Percentiles rank a stretch among this genome's conserved stretches.
Conservation (phyloP, 2,888 invertebrate genomes). For the Choristoneura rosaceana region DNA sequence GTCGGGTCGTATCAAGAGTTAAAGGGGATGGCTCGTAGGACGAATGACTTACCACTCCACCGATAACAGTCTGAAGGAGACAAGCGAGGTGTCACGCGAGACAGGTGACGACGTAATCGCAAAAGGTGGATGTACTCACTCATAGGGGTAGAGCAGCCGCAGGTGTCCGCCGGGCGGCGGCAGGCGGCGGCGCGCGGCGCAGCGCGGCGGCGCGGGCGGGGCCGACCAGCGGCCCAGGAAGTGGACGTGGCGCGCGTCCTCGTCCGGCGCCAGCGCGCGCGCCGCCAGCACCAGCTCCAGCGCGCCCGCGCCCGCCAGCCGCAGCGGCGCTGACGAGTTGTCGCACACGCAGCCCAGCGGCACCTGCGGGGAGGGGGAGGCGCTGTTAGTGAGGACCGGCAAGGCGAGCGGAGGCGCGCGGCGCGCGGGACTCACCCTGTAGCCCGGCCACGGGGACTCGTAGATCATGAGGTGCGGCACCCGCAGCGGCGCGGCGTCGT, state of each 20-base stretch:
- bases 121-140: slow-evolving; percentile 50
- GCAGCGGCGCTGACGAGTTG: slow-evolving; percentile 82
- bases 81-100: no score
- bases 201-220: slow-evolving; percentile 51
- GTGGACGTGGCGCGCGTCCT: slow-evolving; percentile 93
- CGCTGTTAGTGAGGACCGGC: no score
- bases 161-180: slow-evolving; percentile 64
- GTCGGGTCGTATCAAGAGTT: no score
- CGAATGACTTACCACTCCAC: no score
- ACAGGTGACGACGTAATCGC: no score
- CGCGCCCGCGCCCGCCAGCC: slow-evolving; percentile 68
- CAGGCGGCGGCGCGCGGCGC: slow-evolving; percentile 60
- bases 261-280: slow-evolving; percentile 89
- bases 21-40: no score
- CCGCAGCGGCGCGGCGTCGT: slow-evolving; percentile 72
- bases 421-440: slow-evolving; percentile 68
- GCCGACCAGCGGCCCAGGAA: slow-evolving; percentile 88
- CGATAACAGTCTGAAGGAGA: no score
- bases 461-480: slow-evolving; percentile 85
- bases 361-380: no score
- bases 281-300: slow-evolving; percentile 92
- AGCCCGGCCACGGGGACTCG: slow-evolving; percentile 90
- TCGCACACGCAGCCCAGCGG: slow-evolving; percentile 93
- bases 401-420: no score
- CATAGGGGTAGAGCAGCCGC: slow-evolving; percentile 70